Evolutionary conservation across 2,113 vertebrate genomes (phyloP).

Genomic region (Eulemur rufifrons): DNA sequence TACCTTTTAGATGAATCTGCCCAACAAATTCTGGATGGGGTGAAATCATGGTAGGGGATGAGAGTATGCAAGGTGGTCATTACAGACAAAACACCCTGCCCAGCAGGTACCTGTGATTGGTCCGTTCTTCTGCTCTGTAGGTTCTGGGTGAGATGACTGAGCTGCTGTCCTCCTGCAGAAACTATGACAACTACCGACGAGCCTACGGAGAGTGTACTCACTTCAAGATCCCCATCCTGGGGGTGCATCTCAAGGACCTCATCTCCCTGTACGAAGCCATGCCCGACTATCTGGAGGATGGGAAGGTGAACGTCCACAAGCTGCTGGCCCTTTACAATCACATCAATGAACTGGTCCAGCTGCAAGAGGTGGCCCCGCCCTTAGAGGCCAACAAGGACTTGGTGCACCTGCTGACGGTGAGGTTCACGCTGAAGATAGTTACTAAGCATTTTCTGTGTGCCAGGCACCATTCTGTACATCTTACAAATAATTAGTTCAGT

Average conservation of each 20-base stretch:
- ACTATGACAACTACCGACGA: conserved; percentile 95
- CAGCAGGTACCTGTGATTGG: neutral
- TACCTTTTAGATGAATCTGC: neutral
- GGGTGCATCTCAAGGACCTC: conserved; percentile 96
- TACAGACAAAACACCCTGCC: neutral
- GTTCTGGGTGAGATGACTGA: conserved; percentile 97
- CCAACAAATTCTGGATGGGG: neutral
- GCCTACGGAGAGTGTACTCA: conserved; percentile 90
- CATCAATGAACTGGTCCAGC: conserved; percentile 94
- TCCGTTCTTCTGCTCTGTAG: conserved; percentile 77
- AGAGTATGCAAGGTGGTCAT: neutral
- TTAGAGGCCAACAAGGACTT: conserved; percentile 97
- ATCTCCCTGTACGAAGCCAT: conserved; percentile 96
- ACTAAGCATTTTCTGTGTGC: neutral
- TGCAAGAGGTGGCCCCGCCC: conserved; percentile 92
- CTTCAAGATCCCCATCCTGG: conserved; percentile 97
- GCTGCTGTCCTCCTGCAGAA: conserved; percentile 94
- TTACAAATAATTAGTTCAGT: neutral
- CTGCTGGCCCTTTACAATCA: conserved; percentile 94
- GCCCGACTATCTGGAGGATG: conserved; percentile 93
- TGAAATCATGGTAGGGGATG: neutral
- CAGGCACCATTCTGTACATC: neutral
- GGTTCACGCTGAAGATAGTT: neutral
- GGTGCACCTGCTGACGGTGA: conserved; percentile 95
- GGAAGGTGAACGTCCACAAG: conserved; percentile 95